A percentile compares a stretch with the other conserved stretches of the same genome.
These are phyloP conservation scores for Columba janthina DNA, from an alignment of 2,113 vertebrate genomes.

Conservation along the genomic window DNA sequence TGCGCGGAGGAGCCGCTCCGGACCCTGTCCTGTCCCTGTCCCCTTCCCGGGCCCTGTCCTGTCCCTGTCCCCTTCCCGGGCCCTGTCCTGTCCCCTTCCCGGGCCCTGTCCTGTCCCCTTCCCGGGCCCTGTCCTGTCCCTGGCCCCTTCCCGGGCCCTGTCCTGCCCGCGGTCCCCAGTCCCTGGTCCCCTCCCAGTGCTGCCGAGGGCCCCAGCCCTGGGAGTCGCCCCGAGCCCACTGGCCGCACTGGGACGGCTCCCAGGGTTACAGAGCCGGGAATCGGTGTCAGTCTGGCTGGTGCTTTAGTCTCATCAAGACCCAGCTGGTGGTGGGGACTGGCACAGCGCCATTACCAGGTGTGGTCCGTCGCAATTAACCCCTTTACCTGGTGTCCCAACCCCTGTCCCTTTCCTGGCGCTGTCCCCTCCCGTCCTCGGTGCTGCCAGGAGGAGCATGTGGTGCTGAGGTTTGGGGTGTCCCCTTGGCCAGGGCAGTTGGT, in stretches of 20 bases:
- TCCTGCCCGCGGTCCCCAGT: background rate
- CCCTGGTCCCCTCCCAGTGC: too few relatives aligned
- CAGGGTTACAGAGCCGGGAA: too few relatives aligned
- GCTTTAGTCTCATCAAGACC: background rate
- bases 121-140: background rate
- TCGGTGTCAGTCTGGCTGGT: background rate
- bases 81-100: too few relatives aligned
- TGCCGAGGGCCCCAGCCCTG: background rate
- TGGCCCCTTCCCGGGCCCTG: background rate
- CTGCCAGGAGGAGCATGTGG: background rate
- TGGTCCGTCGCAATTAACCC: background rate
- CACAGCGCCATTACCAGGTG: rapidly evolving
- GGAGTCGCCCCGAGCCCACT: background rate
- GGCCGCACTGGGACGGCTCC: background rate
- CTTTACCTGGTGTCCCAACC: too few relatives aligned
- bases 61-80: too few relatives aligned
- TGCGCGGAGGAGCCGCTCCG: background rate
- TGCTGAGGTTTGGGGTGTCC: background rate
- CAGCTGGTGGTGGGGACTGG: too few relatives aligned
- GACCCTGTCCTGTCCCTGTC: too few relatives aligned
- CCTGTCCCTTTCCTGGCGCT: background rate
- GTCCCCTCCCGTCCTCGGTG: background rate
- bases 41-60: too few relatives aligned
- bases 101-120: background rate
- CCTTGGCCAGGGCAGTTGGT: background rate